Percentiles rank a stretch among this genome's conserved stretches.
phyloP scores from a whole-genome alignment of 2,888 invertebrate genomes.

The Andrena camellia region DNA sequence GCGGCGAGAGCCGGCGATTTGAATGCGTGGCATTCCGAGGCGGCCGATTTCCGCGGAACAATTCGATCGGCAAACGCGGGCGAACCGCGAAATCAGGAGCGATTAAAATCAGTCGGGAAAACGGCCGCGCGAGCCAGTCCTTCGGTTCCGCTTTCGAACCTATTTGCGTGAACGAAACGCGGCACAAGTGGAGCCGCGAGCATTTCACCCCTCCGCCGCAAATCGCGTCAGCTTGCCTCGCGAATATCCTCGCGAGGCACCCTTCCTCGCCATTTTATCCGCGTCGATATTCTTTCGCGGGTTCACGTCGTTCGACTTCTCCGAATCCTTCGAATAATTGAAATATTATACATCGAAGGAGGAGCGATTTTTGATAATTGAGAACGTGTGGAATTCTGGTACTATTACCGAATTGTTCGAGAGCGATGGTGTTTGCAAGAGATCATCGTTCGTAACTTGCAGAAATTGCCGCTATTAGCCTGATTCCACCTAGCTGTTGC shows the following conservation, averaged over 20 bases:
- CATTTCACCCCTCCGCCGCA: too few relatives aligned
- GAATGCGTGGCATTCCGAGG: constrained; percentile 35
- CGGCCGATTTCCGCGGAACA: constrained; percentile 31
- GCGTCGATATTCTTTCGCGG: too few relatives aligned
- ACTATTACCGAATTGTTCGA: too few relatives aligned
- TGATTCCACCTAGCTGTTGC: background rate
- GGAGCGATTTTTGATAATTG: too few relatives aligned
- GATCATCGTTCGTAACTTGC: background rate
- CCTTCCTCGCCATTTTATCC: too few relatives aligned
- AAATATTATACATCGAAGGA: too few relatives aligned
- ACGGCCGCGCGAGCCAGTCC: constrained; percentile 11
- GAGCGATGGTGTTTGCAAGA: background rate
- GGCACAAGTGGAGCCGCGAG: too few relatives aligned
- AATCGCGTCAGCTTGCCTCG: too few relatives aligned
- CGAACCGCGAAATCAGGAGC: constrained; percentile 42
- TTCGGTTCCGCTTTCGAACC: constrained; percentile 28
- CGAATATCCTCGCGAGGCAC: too few relatives aligned
- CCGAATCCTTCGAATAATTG: too few relatives aligned
- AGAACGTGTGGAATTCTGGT: too few relatives aligned
- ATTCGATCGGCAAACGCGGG: constrained; percentile 35
- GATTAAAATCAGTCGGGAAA: constrained; percentile 53
- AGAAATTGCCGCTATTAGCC: background rate
- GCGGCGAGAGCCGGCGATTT: constrained; percentile 16
- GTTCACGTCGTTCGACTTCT: too few relatives aligned
- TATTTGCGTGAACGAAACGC: background rate